Evolutionary conservation across 1,140 invertebrate genomes (phyloP), one percentile per base, ranked within the genome.

Genomic region (Alviniconcha marisindica): DNA sequence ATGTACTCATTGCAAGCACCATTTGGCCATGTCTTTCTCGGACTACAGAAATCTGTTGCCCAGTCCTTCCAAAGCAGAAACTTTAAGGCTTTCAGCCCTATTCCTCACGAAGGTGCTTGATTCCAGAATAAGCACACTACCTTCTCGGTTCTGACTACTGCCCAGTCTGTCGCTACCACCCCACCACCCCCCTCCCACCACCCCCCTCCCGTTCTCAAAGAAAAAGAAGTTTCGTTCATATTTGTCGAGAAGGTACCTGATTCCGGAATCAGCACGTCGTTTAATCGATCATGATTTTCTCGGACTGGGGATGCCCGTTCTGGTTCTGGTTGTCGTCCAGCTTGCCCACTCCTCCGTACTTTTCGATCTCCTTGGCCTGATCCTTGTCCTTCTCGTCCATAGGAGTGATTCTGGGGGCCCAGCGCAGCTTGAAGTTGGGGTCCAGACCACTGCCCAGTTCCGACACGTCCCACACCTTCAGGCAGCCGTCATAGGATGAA

Each of bases 381-480:
- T 88, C 84, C 60, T 88, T 87, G 28, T 86, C 77, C 63, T 89
- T 90, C 10, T 83, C 87, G 44, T 89, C 88, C 28, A 31, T n/a
- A 18, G 60, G 77, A 1, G 33, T 7, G 28, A 80, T 38, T 15
- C 31, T 42, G n/a, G 78, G 54, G 3, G 78, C 56, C 38, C 40
- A 80, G 56, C 78, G 54, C 15, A 80, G 56, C 78, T 80, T 80
- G 78, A 80, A 80, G 78, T 80, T 80, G 78, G 78, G 56, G 56
- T 80, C 60, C 18, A 66, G 54, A n/a, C 56, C 78, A 38, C 56
- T 66, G 18, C 89, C 87, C 15, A 91, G 84, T 40, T 86, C 88
- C 0, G 85, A 84, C 4, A 91, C 84, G 84, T 94, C 91, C 93
- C 94, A 94, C 5, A 94, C 90, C 38, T 91, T 88, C 31, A 94